Evolutionary conservation across 2,113 vertebrate genomes (phyloP), one percentile per base, ranked within the genome.

Genomic region (Melierax canorus): DNA sequence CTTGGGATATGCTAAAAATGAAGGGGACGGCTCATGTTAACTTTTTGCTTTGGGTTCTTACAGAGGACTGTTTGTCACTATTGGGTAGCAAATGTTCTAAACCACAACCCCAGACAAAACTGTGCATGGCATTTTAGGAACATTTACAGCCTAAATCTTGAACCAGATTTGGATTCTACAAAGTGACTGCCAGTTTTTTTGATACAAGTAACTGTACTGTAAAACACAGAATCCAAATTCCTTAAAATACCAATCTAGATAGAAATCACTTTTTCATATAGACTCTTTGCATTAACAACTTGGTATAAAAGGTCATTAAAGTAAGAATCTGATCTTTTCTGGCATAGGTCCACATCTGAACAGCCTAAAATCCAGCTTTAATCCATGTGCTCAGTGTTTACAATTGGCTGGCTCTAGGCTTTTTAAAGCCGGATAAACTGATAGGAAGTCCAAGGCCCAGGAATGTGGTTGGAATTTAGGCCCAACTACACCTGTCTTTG

Each of bases 1-100:
- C 55, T 94, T 82, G 53, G 78, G 81, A 86, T 94, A 69, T 85
- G 91, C 87, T 97, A 79, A 94, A 96, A 96, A 87, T 63, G 38
- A 97, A 92, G 81, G 50, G 87, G 62, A 83, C 43, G 71, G 34
- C 89, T 96, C 67, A 82, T 95, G 77, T 82, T 96, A 96, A 94
- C 74, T 92, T 94, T 63, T 68, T 75, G 74, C 84, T 95, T 90
- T 96, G 81, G 67, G 67, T 83, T 95, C 84, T 88, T 91, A 83
- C 39, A 50, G 41, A 88, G 89, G 85, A 92, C 78, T 95, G 81
- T 91, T 95, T 96, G 87, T 97, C 84, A 79, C 76, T 90, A 63
- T 87, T 88, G 74, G 38, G 77, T 91, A 94, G 83, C 87, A 95
- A 96, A 92, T 94, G 93, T 94, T 95, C 89, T 95, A 95, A 96